Conservation (phyloP, 2,888 invertebrate species). For the Chelonus formosanus region DNA sequence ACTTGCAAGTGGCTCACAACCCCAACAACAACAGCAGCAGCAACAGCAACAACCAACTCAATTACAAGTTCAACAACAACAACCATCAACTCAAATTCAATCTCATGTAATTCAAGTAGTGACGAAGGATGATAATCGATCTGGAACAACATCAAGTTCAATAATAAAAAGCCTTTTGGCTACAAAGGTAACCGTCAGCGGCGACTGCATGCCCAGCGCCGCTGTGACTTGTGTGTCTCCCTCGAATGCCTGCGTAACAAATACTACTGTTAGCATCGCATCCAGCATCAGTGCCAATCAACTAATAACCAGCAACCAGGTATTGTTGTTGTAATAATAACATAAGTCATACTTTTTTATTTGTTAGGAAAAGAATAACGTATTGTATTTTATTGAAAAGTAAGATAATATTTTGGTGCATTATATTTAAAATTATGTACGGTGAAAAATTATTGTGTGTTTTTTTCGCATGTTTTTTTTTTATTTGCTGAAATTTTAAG, state of each 20-base stretch:
- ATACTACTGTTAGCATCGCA: constrained; percentile 64
- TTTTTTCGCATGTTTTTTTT: no score
- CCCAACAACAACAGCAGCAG: constrained; percentile 45
- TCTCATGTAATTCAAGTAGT: constrained; percentile 55
- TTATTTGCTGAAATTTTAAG: no score
- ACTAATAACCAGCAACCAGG: constrained; percentile 65
- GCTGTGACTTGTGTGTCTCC: constrained; percentile 64
- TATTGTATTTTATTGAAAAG: background rate
- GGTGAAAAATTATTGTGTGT: no score
- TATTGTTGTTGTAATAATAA: constrained; percentile 48
- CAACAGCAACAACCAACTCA: constrained; percentile 45
- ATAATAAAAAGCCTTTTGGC: constrained; percentile 93
- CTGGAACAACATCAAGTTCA: constrained; percentile 74
- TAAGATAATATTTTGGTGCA: no score
- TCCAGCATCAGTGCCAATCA: constrained; percentile 66
- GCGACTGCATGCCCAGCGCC: constrained; percentile 68
- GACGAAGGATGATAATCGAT: constrained; percentile 58
- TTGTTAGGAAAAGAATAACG: constrained; percentile 10
- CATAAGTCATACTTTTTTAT: background rate
- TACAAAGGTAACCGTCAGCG: constrained; percentile 80
- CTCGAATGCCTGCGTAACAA: constrained; percentile 64
- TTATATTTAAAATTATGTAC: no score
- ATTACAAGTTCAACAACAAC: constrained; percentile 22
- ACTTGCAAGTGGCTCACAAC: constrained; percentile 63
- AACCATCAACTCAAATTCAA: constrained; percentile 47